Evolutionary conservation across 2,888 invertebrate genomes (phyloP).

Genomic region (Cheilosia urbana): DNA sequence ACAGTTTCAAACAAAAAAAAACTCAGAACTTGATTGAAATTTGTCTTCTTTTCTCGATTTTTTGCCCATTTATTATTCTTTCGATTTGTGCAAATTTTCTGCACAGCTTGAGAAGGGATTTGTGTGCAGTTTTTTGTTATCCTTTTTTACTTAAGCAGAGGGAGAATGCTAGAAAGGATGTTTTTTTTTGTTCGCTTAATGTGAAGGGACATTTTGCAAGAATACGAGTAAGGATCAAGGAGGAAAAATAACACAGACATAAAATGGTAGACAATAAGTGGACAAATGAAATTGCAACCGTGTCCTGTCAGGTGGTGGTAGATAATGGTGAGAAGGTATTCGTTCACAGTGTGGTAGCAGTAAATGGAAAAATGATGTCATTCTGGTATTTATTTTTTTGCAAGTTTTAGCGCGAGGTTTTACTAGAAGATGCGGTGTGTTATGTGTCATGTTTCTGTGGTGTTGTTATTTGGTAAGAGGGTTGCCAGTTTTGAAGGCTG

Average conservation of each 20-base stretch:
- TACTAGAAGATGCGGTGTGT: constrained; percentile 30
- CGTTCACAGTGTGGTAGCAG: constrained; percentile 9
- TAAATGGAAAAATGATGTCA: constrained; percentile 34
- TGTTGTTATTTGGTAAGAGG: constrained; percentile 18
- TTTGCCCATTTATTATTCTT: constrained; percentile 54
- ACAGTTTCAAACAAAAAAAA: constrained; percentile 11
- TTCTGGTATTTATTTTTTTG: constrained; percentile 4
- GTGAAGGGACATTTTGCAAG: constrained; percentile 30
- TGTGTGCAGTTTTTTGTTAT: constrained; percentile 40
- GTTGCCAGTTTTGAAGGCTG: constrained; percentile 6
- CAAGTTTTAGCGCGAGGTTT: constrained; percentile 8
- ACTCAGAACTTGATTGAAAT: constrained; percentile 52
- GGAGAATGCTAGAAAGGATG: constrained; percentile 27
- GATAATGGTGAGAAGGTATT: constrained; percentile 43
- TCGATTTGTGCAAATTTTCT: constrained; percentile 67
- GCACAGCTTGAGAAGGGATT: constrained; percentile 66
- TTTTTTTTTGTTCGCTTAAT: constrained; percentile 25
- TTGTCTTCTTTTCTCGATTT: constrained; percentile 55
- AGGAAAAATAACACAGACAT: constrained; percentile 22
- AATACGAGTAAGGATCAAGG: neutral
- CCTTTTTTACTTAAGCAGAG: constrained; percentile 22
- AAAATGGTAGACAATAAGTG: constrained; percentile 8
- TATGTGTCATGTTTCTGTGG: constrained; percentile 55
- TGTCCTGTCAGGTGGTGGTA: constrained; percentile 64
- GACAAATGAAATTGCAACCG: constrained; percentile 59